Evolutionary conservation across 2,113 vertebrate species (phyloP).

Genomic region (Orycteropus afer): DNA sequence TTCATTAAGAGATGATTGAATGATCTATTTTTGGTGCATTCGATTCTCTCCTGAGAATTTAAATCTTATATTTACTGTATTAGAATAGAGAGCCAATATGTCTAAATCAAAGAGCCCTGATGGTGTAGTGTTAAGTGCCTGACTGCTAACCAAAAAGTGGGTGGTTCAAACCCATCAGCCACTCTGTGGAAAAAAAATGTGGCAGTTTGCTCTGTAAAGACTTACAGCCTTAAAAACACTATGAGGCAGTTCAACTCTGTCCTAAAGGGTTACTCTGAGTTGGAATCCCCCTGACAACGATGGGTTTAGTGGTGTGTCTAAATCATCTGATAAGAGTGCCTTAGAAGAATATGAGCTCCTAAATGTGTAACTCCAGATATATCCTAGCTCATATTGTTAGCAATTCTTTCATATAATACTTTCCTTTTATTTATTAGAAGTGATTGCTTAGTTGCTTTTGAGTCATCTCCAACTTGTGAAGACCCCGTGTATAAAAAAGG

Average conservation of each 20-base stretch:
- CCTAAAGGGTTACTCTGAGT: background rate
- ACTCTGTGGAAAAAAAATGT: background rate
- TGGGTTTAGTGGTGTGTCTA: background rate
- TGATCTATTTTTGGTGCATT: background rate
- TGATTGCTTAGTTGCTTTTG: background rate
- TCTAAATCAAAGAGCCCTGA: background rate
- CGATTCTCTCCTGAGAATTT: background rate
- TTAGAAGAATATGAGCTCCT: background rate
- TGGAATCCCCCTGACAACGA: background rate
- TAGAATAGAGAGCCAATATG: background rate
- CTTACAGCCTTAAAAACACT: background rate
- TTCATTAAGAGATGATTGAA: background rate
- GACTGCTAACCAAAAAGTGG: background rate
- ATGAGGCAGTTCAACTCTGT: background rate
- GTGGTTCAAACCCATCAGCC: background rate
- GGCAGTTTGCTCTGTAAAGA: background rate
- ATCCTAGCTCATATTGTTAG: background rate
- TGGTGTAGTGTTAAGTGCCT: background rate
- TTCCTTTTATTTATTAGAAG: constrained; percentile 19
- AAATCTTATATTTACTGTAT: background rate
- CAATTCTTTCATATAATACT: background rate
- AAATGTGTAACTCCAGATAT: background rate
- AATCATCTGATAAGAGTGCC: background rate
- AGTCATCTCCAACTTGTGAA: background rate
- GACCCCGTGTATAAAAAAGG: background rate